Evolutionary conservation across 2,113 vertebrate species (phyloP), one percentile per base, ranked within the genome.

Genomic region (Mola mola): DNA sequence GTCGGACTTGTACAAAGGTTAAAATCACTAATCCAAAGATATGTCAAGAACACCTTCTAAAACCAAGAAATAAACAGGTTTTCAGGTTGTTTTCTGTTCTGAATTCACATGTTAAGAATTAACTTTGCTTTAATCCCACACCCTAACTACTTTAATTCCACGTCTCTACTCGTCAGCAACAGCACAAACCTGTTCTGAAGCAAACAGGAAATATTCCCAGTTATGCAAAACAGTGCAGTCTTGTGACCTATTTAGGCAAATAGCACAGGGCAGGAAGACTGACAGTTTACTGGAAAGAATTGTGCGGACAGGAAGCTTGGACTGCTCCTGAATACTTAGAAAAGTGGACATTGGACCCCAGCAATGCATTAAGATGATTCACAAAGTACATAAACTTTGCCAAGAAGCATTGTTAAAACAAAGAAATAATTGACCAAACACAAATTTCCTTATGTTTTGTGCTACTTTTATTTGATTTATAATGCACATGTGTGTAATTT

Each of bases 131-230:
- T 16, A 21, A 1, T 25, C 8, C 16, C 31, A 59, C 47, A 58
- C 83, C 6, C 28, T 7, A 5, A 1, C 24, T 79, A 82, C 79
- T 75, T 76, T 33, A 25, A 17, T 22, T 17, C 3, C 16, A 15
- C 1, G 6, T 47, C 16, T 19, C 24, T n/a, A 2, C 42, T 11
- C 25, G 21, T 41, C 48, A 19, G 19, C 24, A 56, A 37, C 72
- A 37, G 61, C 53, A n/a, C 75, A 79, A 69, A 81, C 80, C 79
- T 74, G 86, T 74, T 88, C 63, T 65, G 49, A 52, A 16, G 19
- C 28, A 56, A 88, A 68, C 87, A 86, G 90, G 82, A 89, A 87
- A 25, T 51, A 42, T 67, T 79, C 64, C n/a, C 62, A 50, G 4
- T 13, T 16, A 59, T 62, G 67, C 61, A 84, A 81, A 82, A 56